A percentile compares a stretch with the other conserved stretches of the same genome.
These are phyloP conservation scores for Thomomys bottae DNA, from an alignment of 2,113 vertebrate genomes.

Conservation along the genomic window DNA sequence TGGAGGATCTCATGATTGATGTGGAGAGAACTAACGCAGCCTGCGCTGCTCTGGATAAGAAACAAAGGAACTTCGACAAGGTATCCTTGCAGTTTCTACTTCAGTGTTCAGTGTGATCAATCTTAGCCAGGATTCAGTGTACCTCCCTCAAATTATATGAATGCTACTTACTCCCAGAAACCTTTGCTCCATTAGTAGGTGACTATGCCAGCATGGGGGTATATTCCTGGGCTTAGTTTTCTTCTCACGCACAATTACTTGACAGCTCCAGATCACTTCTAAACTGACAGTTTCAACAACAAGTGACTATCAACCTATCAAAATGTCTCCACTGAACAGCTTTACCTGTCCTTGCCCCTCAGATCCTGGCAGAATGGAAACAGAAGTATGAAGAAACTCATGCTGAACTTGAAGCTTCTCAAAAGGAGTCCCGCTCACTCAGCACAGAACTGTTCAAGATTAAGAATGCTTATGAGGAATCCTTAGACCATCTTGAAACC, in stretches of 20 bases:
- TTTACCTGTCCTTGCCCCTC: neutral
- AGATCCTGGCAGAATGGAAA: slow-evolving; percentile 87
- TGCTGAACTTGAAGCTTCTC: slow-evolving; percentile 86
- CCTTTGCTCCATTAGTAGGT: neutral
- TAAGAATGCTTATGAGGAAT: slow-evolving; percentile 90
- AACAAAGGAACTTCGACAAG: slow-evolving; percentile 88
- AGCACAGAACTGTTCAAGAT: slow-evolving; percentile 89
- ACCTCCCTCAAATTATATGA: neutral
- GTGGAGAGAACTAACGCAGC: slow-evolving; percentile 85
- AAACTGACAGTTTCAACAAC: neutral
- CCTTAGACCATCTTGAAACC: slow-evolving; percentile 89
- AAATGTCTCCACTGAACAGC: neutral
- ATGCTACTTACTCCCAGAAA: neutral
- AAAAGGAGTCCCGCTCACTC: slow-evolving; percentile 84
- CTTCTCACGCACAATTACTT: neutral
- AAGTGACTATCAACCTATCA: neutral
- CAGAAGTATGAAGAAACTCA: slow-evolving; percentile 86
- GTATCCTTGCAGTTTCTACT: slow-evolving; percentile 55
- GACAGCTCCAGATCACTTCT: neutral
- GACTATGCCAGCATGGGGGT: fast-evolving
- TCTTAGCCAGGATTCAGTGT: neutral
- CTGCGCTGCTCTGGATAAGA: slow-evolving; percentile 86
- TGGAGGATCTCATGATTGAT: slow-evolving; percentile 87
- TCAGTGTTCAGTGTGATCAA: neutral
- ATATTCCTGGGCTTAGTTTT: neutral